Percentiles rank a stretch among this genome's conserved stretches.
These are phyloP conservation scores for Urocyon cinereoargenteus DNA, from an alignment of 2,797 vertebrate species.

Conservation along the genomic window DNA sequence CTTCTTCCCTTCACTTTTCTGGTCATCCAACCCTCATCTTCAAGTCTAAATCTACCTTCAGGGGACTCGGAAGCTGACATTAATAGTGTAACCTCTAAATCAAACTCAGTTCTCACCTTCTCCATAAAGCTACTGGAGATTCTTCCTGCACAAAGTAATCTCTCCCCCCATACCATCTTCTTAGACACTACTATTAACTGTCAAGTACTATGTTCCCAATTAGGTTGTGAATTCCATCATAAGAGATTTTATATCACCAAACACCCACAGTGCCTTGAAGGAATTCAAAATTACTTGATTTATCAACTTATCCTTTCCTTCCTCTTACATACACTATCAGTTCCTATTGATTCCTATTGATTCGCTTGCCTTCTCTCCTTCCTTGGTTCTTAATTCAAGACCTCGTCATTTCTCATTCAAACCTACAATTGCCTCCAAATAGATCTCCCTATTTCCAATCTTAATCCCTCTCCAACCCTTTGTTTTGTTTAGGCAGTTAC, in stretches of 20 bases:
- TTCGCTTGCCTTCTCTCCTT: background rate
- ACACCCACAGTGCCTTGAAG: background rate
- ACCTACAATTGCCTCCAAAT: constrained; percentile 34
- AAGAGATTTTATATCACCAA: constrained; percentile 3
- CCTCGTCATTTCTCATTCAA: constrained; percentile 17
- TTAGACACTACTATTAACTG: background rate
- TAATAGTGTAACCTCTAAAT: background rate
- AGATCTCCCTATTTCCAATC: background rate
- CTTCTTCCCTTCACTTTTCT: background rate
- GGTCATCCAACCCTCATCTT: background rate
- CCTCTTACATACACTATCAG: background rate
- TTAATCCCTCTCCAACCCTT: constrained; percentile 41
- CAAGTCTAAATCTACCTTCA: constrained; percentile 18
- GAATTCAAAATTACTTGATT: constrained; percentile 33
- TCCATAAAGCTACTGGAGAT: constrained; percentile 27
- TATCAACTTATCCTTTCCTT: constrained; percentile 28
- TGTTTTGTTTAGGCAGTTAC: background rate
- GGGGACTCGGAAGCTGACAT: background rate
- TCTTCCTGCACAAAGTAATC: background rate
- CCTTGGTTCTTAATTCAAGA: constrained; percentile 50
- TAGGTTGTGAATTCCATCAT: background rate
- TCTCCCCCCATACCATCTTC: background rate
- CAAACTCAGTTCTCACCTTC: constrained; percentile 37
- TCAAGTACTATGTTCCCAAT: background rate
- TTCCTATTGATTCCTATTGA: background rate